Conservation (phyloP, 2,888 invertebrate species). For the Tinea trinotella region DNA sequence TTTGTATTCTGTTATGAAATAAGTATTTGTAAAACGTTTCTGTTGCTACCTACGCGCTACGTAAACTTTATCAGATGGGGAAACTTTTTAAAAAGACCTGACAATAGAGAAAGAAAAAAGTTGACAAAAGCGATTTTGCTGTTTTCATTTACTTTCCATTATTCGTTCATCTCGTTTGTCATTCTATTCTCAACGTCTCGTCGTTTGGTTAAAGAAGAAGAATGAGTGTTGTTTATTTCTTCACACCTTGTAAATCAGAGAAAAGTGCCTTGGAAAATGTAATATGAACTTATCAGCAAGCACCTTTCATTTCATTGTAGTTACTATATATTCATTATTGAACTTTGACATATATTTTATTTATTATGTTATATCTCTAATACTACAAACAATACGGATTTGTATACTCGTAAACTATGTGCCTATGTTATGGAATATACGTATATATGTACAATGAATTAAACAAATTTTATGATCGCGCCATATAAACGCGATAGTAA, state of each 20-base stretch:
- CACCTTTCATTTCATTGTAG: background rate
- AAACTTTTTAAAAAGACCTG: slow-evolving; percentile 22
- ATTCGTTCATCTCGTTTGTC: slow-evolving; percentile 65
- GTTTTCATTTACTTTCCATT: slow-evolving; percentile 68
- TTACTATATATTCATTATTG: too few relatives aligned
- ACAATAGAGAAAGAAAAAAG: slow-evolving; percentile 48
- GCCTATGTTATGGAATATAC: too few relatives aligned
- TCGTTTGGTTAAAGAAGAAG: slow-evolving; percentile 52
- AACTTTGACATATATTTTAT: too few relatives aligned
- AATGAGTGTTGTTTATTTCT: slow-evolving; percentile 61
- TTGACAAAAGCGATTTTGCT: slow-evolving; percentile 63
- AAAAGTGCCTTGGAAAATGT: background rate
- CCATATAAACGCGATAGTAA: too few relatives aligned
- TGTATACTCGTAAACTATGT: too few relatives aligned
- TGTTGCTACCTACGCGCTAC: slow-evolving; percentile 16
- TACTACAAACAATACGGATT: too few relatives aligned
- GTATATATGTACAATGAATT: too few relatives aligned
- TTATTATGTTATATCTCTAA: too few relatives aligned
- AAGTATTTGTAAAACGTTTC: slow-evolving; percentile 34
- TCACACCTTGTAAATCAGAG: slow-evolving; percentile 14
- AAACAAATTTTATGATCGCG: too few relatives aligned
- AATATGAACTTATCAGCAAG: background rate
- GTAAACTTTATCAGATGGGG: slow-evolving; percentile 4
- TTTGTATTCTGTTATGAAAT: slow-evolving; percentile 3
- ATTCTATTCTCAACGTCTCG: slow-evolving; percentile 52